Base-by-base conservation (phyloP, 1,140 invertebrate species). In the Ceratoteleas bidentatus region DNA sequence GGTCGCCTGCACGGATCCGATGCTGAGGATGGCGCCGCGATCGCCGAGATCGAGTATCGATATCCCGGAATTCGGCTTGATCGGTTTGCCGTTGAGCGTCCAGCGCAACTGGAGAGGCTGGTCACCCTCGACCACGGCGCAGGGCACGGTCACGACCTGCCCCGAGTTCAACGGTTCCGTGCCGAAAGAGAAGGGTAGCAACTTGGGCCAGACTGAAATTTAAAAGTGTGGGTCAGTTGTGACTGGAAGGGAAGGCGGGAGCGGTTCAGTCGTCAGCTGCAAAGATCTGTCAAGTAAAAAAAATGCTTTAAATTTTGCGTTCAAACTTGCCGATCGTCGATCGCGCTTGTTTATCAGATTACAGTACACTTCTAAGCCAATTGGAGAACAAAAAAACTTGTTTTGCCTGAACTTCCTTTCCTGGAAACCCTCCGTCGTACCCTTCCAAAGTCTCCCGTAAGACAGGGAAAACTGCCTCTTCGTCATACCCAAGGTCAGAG, bases 11-110 rank as follows among this genome's bases (percentile, higher is more conserved):
- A 95, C 94, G 74, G 92, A 94, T 88, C 95, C 95, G 82, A 96
- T 96, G 81, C 94, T 94, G 65, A 96, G 91, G 84, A 95, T 92
- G 80, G 94, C 95, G 86, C 94, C 94, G 76, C 94, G 93, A 89
- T 93, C 94, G 45, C 94, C 94, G 81, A 94, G 88, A 89, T 95
- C 94, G 66, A 93, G 92, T 62, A 94, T 92, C 38, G 93, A 91
- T 85, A 95, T 93, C 84, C 93, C 93, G 80, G 90, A 93, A 88
- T 91, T 91, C 58, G 92, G 91, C 66, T 93, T 94, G 78, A 94
- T 94, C 33, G 90, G 78, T 66, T 93, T 91, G 87, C 92, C 92
- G 85, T 94, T 94, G 85, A 94, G 92, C 69, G 86, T 93, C 94
- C 94, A 92, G 90, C 92, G 85, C 83, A 93, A 90, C 84, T 93